Evolutionary conservation across 2,888 invertebrate species (phyloP), one percentile per base, ranked within the genome.

Genomic region (Catocala fraxini): DNA sequence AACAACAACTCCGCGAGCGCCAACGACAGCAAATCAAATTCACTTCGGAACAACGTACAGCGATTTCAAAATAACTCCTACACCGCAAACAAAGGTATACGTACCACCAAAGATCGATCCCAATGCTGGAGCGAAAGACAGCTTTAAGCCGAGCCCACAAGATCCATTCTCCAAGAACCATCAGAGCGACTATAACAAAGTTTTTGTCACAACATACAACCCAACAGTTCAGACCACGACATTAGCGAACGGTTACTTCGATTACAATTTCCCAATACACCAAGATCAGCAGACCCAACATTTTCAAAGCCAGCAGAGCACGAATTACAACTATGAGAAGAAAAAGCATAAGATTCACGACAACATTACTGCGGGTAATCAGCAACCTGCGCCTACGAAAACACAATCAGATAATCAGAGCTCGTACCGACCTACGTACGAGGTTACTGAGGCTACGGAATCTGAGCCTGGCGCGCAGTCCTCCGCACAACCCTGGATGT

Each of bases 61-160:
- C 46, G 89, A 95, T 83, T 73, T 89, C 77, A 87, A 95, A 85
- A 83, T 87, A 83, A 75, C 92, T 77, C 81, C 95, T 75, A 94
- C 95, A 1, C 95, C 95, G 10, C 87, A 86, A 56, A 86, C 90
- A 0, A 92, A 94, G 77, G 70, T 85, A 35, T 83, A 88, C n/a
- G 72, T 82, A 4, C 83, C 89, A 12, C 82, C 85, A 6, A 92
- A 93, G 71, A 87, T 90, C 54, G 91, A 93, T 64, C 90, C 91
- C 9, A 93, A 92, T 61, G 86, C 84, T 7, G 85, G 84, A 65
- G 78, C 75, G 13, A 91, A 92, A 73, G 78, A 78, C 46, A 77
- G 72, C 0, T 94, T 95, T 70, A 94, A 93, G 64, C 88, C 94
- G 1, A 94, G 94, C 65, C 93, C 93, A 1, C 90, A 93, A 65